Conservation (phyloP, 2,113 vertebrate genomes). For the Plectropomus leopardus region DNA sequence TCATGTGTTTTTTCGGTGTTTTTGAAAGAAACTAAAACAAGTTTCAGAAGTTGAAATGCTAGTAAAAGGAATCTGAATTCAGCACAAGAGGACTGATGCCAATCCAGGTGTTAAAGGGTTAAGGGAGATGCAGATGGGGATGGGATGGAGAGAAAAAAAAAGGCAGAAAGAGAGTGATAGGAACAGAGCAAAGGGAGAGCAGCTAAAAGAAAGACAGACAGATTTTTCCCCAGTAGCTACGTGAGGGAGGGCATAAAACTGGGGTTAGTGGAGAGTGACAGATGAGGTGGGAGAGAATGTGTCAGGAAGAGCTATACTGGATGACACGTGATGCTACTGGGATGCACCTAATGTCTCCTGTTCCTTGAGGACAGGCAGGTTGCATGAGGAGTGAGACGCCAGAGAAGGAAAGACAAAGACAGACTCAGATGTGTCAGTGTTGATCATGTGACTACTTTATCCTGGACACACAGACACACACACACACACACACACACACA, state of each 20-base stretch:
- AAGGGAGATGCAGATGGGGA: not conserved
- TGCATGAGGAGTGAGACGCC: not conserved
- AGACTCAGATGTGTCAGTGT: conserved; percentile 52
- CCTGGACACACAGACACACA: conserved; percentile 8
- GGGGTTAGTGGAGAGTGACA: conserved; percentile 48
- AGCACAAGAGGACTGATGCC: no score
- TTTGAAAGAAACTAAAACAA: no score
- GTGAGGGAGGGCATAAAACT: conserved; percentile 7
- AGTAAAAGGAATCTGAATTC: no score
- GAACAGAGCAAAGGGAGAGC: conserved; percentile 32
- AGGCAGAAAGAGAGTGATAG: not conserved
- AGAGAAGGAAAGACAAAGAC: conserved; percentile 3
- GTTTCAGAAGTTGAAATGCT: no score
- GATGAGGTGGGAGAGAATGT: conserved; percentile 43
- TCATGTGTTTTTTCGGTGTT: no score
- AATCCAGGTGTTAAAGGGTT: no score
- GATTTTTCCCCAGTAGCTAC: conserved; percentile 43
- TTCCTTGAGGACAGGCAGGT: conserved; percentile 36
- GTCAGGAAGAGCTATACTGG: conserved; percentile 56
- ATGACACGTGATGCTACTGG: conserved; percentile 38
- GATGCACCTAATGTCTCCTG: conserved; percentile 47
- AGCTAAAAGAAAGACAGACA: conserved; percentile 5
- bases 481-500: not conserved
- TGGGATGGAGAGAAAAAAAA: not conserved
- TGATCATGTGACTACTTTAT: conserved; percentile 50